Percentiles rank a stretch among this genome's conserved stretches.
Evolutionary conservation across 1,140 invertebrate genomes (phyloP).

Genomic region (Drepana arcuata): DNA sequence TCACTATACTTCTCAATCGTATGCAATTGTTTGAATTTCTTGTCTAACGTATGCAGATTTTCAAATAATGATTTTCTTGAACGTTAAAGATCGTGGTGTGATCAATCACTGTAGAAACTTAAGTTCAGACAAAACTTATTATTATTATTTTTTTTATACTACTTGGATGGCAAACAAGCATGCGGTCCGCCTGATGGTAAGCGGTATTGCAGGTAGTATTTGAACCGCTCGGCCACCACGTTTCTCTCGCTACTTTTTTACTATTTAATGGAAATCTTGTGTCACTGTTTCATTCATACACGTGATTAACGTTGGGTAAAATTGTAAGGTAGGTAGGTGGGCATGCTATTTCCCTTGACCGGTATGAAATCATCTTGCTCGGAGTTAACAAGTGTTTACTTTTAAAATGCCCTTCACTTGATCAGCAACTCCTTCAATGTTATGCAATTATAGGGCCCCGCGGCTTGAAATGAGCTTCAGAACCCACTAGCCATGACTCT

Average conservation of each 20-base stretch:
- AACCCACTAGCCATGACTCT: constrained; percentile 11
- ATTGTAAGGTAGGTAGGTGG: too few species aligned
- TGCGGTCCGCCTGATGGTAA: background rate
- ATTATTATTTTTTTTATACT: too few species aligned
- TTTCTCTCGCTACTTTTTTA: too few species aligned
- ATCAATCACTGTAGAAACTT: too few species aligned
- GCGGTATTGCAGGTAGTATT: background rate
- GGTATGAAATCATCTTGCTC: constrained; percentile 52
- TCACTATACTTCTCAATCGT: too few species aligned
- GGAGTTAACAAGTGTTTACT: constrained; percentile 36
- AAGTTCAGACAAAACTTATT: too few species aligned
- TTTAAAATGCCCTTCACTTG: constrained; percentile 33
- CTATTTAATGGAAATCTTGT: constrained; percentile 4
- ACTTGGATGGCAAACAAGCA: too few species aligned
- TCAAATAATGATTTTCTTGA: too few species aligned
- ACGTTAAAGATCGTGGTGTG: too few species aligned
- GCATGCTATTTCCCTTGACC: constrained; percentile 59
- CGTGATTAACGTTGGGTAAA: constrained; percentile 5
- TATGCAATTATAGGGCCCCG: constrained; percentile 27
- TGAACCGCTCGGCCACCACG: background rate
- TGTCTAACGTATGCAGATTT: too few species aligned
- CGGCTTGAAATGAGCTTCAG: constrained; percentile 15
- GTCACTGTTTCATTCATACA: constrained; percentile 4
- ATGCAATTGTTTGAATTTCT: too few species aligned
- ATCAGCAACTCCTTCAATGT: constrained; percentile 27